Evolutionary conservation across 2,888 invertebrate genomes (phyloP), one percentile per base, ranked within the genome.

Genomic region (Phragmatobia fuliginosa): DNA sequence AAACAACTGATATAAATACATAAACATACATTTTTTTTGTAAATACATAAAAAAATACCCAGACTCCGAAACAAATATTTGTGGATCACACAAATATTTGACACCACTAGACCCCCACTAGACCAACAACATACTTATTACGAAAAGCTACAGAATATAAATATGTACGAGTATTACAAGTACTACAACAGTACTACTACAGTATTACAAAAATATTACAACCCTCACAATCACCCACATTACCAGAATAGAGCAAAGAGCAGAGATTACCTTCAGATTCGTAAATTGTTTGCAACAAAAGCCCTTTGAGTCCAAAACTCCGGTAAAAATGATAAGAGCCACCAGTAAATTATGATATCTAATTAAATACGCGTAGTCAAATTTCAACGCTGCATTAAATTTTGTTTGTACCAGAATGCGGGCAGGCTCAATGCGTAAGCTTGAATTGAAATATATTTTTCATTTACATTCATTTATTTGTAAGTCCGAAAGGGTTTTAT

Each of bases 301-400:
- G 76, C 66, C 71, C 65, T 77, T 77, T 71, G 72, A 73, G 72
- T 77, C 66, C 87, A 89, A 36, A 49, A 25, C 18, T 66, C 71
- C 66, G 87, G 90, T 89, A 85, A 86, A 87, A 82, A 81, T 82
- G 84, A 87, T 79, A 88, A 88, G 88, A 86, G 87, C 77, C 84
- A 84, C 73, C 86, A 85, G 87, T 91, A 87, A 91, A 92, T 91
- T 90, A 92, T 92, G 91, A 89, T 88, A 85, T 91, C 90, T 93
- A 93, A 94, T 94, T 93, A 94, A 88, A 88, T 86, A 75, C 83
- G 87, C 89, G 89, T 93, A 92, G 94, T 94, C 87, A 85, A 88
- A 88, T 90, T 90, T 89, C 86, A 86, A 79, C 85, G 88, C 87
- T 93, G 93, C 91, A 91, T 92, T 92, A 90, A 91, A 92, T 91